Evolutionary conservation across 2,888 invertebrate genomes (phyloP).

Genomic region (Prostheceraeus crozeri): DNA sequence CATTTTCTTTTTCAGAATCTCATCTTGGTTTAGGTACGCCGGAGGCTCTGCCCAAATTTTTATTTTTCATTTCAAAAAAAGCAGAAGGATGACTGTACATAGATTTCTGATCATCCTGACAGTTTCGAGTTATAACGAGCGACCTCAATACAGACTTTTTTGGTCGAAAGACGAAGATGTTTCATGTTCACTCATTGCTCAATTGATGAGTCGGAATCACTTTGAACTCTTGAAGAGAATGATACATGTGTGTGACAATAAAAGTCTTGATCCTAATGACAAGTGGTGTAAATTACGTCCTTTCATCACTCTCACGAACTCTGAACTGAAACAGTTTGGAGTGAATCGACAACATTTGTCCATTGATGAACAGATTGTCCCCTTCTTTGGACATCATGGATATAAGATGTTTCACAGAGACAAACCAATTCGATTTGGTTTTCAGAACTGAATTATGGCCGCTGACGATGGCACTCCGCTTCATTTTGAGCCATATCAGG

Average conservation of each 20-base stretch:
- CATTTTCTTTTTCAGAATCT: too few species aligned
- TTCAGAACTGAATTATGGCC: constrained; percentile 13
- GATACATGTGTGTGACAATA: constrained; percentile 18
- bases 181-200: constrained; percentile 8
- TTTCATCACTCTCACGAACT: neutral
- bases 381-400: neutral
- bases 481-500: constrained; percentile 1
- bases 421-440: constrained; percentile 15
- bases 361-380: constrained; percentile 7
- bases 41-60: too few species aligned
- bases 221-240: neutral
- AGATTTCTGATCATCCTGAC: neutral
- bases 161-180: constrained; percentile 10
- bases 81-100: too few species aligned
- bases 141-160: neutral
- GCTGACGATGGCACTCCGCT: constrained; percentile 14
- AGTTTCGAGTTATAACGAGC: neutral
- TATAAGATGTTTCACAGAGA: constrained; percentile 20
- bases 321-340: constrained; percentile 17
- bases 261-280: constrained; percentile 1
- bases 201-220: neutral
- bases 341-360: neutral
- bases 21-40: too few species aligned
- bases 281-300: constrained; percentile 11
- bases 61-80: too few species aligned